Evolutionary conservation across 2,113 vertebrate genomes (phyloP).

Genomic region (Ibidorhyncha struthersii): DNA sequence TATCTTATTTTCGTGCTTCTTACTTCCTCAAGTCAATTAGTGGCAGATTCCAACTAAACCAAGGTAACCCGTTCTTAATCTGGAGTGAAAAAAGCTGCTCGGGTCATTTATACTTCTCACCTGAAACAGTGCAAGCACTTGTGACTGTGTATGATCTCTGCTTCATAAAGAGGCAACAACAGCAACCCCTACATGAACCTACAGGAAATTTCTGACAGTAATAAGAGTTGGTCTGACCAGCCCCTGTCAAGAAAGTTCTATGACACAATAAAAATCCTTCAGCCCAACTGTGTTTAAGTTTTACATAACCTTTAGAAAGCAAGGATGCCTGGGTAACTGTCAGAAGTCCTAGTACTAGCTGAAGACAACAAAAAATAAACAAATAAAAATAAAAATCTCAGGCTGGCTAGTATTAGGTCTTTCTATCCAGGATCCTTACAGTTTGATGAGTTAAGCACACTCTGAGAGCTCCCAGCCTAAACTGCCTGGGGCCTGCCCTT

Average conservation of each 20-base stretch:
- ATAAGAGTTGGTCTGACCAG: not conserved
- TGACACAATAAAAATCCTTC: not conserved
- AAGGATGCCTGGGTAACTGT: not conserved
- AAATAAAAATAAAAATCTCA: not conserved
- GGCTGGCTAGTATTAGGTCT: not conserved
- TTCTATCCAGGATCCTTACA: not conserved
- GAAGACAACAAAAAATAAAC: not conserved
- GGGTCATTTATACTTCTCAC: not conserved
- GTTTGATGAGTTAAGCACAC: not conserved
- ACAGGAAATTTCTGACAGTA: not conserved
- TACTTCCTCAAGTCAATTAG: not conserved
- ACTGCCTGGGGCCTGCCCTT: not conserved
- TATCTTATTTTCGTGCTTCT: not conserved
- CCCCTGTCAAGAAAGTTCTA: not conserved
- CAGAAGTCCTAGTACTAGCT: not conserved
- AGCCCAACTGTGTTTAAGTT: not conserved
- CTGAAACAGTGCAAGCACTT: not conserved
- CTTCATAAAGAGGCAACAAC: not conserved
- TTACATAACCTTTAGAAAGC: not conserved
- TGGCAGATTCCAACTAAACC: not conserved
- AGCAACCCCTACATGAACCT: not conserved
- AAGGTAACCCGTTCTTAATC: not conserved
- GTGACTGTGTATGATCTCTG: not conserved
- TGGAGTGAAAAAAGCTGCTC: not conserved
- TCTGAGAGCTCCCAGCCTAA: not conserved